Evolutionary conservation across 2,113 vertebrate species (phyloP).

Genomic region (Antigone vipio): DNA sequence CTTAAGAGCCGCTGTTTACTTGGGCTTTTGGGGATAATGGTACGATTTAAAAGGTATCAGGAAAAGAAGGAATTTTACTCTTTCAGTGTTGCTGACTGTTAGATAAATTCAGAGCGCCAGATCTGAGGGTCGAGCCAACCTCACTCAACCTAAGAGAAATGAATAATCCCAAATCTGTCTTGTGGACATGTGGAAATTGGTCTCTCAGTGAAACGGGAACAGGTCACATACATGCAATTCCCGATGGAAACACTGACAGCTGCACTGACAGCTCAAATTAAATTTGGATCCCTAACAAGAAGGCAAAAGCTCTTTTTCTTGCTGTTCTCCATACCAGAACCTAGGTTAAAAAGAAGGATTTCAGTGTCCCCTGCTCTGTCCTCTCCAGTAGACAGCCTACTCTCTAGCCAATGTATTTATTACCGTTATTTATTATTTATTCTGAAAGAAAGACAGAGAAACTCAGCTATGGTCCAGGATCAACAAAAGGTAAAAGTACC

Average conservation of each 20-base stretch:
- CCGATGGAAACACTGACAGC: not conserved
- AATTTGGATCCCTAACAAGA: not conserved
- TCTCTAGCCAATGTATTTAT: not conserved
- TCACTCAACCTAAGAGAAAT: not conserved
- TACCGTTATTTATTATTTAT: constrained; percentile 16
- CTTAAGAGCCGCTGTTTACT: not conserved
- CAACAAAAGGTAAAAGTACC: not conserved
- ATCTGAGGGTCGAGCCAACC: not conserved
- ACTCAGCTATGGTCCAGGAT: not conserved
- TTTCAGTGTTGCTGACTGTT: not conserved
- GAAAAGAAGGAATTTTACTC: not conserved
- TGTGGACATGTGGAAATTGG: fast-evolving
- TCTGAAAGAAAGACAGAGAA: not conserved
- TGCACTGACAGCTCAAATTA: not conserved
- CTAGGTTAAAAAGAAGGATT: not conserved
- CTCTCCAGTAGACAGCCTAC: not conserved
- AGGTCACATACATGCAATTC: fast-evolving
- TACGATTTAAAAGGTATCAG: not conserved
- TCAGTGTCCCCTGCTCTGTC: not conserved
- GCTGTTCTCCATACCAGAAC: not conserved
- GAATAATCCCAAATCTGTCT: not conserved
- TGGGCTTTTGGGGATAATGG: not conserved
- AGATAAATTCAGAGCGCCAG: not conserved
- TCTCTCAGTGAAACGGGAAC: not conserved
- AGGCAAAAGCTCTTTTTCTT: not conserved